Conservation (phyloP, 1,140 invertebrate genomes). For the Drosophila setifemur region DNA sequence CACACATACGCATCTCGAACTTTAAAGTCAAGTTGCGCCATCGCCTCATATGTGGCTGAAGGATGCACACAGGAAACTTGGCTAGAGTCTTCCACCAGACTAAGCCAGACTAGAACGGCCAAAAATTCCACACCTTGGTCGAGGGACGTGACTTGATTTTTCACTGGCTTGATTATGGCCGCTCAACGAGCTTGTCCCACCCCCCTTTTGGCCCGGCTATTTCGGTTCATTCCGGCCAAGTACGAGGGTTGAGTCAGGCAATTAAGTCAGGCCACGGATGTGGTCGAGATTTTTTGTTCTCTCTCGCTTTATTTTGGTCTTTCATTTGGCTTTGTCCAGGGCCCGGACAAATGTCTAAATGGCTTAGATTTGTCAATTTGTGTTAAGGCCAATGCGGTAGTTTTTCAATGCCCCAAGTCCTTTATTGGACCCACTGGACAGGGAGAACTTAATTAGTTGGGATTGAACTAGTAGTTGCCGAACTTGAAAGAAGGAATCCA, state of each 20-base stretch:
- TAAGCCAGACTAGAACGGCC: conserved; percentile 39
- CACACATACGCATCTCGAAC: conserved; percentile 28
- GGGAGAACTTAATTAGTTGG: conserved; percentile 57
- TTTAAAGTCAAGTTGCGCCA: conserved; percentile 51
- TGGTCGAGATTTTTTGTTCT: conserved; percentile 54
- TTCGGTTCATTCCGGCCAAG: conserved; percentile 16
- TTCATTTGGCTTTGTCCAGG: conserved; percentile 43
- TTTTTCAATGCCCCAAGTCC: conserved; percentile 42
- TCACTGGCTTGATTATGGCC: conserved; percentile 65
- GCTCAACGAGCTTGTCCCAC: conserved; percentile 37
- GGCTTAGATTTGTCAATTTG: conserved; percentile 73
- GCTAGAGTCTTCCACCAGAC: conserved; percentile 3
- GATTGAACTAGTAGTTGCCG: conserved; percentile 9
- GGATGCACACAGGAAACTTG: conserved; percentile 4
- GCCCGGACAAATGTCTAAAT: conserved; percentile 55
- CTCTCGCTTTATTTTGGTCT: conserved; percentile 21
- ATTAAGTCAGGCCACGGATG: conserved; percentile 62
- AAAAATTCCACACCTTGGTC: conserved; percentile 65
- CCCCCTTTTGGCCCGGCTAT: conserved; percentile 10
- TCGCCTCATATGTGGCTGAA: conserved; percentile 34
- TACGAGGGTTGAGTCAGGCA: conserved; percentile 26
- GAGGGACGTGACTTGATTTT: conserved; percentile 72
- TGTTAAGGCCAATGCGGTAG: conserved; percentile 71
- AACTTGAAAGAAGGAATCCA: neutral
- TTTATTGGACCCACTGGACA: conserved; percentile 15